Percentiles rank a stretch among this genome's conserved stretches.
These are phyloP conservation scores for Patiria miniata DNA, from an alignment of 35 echinoderm and acorn worm species.

Conservation along the genomic window DNA sequence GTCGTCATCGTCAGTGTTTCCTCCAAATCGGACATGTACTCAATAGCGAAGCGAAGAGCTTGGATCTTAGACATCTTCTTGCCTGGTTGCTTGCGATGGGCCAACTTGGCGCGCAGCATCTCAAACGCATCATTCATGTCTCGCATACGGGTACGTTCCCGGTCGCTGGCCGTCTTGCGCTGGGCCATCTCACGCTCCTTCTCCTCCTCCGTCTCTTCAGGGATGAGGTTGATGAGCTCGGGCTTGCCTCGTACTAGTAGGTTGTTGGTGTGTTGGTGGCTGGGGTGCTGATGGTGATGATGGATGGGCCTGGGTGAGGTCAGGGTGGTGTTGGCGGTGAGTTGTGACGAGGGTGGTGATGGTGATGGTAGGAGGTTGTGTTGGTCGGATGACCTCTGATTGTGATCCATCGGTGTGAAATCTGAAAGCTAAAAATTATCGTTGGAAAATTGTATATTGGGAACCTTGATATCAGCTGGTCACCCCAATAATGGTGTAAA, in stretches of 20 bases:
- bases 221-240: neutral
- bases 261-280: neutral
- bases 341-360: neutral
- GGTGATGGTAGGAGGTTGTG: neutral
- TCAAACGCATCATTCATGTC: conserved; percentile 99
- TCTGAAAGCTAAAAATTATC: neutral
- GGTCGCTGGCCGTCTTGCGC: conserved; percentile 92
- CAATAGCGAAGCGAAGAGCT: conserved; percentile 86
- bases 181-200: conserved; percentile 88
- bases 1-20: conserved; percentile 92
- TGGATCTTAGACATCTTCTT: conserved; percentile 99
- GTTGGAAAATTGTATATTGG: neutral
- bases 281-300: neutral
- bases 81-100: conserved; percentile 88
- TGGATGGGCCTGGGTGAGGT: neutral
- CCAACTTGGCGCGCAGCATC: conserved; percentile 78
- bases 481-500: too few species aligned
- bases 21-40: conserved; percentile 93
- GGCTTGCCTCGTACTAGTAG: neutral
- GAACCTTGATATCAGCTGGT: neutral
- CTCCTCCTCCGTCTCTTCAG: conserved; percentile 57
- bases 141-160: conserved; percentile 94
- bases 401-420: neutral
- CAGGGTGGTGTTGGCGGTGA: neutral
- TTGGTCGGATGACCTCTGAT: neutral